Conservation (phyloP, 2,888 invertebrate genomes). For the Cosmorhoe ocellata region DNA sequence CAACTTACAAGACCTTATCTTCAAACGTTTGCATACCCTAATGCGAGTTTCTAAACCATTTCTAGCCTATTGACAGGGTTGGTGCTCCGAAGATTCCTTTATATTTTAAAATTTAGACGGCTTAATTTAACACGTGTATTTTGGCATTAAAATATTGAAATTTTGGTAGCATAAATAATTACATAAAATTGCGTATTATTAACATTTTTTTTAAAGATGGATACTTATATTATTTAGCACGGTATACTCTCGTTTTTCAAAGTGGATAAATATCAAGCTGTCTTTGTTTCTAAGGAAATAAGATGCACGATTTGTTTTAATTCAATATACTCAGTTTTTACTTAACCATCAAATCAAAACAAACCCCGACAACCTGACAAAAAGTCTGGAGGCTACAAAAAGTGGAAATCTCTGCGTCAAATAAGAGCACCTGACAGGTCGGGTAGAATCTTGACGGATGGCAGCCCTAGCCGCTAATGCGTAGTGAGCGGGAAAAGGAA, state of each 20-base stretch:
- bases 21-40: constrained; percentile 34
- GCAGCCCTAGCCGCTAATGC: constrained; percentile 31
- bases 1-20: constrained; percentile 27
- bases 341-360: constrained; percentile 13
- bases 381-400: constrained; percentile 19
- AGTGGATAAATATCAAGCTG: no score
- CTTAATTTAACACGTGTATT: no score
- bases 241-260: no score
- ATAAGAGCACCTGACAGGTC: constrained; percentile 28
- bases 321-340: not conserved
- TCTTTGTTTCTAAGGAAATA: no score
- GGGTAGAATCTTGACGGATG: constrained; percentile 31
- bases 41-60: constrained; percentile 42
- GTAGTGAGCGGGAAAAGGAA: constrained; percentile 24
- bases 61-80: constrained; percentile 36
- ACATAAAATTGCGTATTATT: no score
- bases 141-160: no score
- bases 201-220: no score
- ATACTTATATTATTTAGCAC: no score
- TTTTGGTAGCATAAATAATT: no score
- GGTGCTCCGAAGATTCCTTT: constrained; percentile 3
- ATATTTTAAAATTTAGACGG: not conserved
- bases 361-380: constrained; percentile 16
- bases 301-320: no score
- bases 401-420: constrained; percentile 23